phyloP scores from a whole-genome alignment of 2,888 invertebrate genomes.

The Cynaeus angustus region DNA sequence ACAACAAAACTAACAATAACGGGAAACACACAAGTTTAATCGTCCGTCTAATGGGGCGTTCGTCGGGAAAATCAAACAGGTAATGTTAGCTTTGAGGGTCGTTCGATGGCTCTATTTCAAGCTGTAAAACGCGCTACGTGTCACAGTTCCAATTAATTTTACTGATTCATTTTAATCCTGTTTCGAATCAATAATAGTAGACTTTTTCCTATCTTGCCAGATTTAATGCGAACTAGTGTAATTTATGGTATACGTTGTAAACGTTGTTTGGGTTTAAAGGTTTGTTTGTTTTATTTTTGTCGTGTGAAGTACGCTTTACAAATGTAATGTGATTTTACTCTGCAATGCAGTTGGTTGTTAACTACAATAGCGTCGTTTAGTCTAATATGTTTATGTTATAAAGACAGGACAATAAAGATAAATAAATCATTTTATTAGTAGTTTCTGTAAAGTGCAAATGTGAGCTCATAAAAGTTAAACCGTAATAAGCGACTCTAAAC shows the following conservation, averaged over 20 bases:
- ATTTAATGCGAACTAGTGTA: not conserved
- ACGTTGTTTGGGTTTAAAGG: not conserved
- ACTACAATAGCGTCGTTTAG: not conserved
- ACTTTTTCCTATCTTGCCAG: conserved; percentile 17
- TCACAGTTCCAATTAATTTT: conserved; percentile 33
- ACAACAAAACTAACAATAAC: conserved; percentile 39
- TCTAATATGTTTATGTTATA: not conserved
- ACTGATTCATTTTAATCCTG: conserved; percentile 37
- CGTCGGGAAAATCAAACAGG: conserved; percentile 42
- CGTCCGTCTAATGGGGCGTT: conserved; percentile 39
- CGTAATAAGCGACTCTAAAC: too few relatives aligned
- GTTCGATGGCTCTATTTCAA: conserved; percentile 36
- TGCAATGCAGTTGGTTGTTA: conserved; percentile 1
- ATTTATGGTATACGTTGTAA: not conserved
- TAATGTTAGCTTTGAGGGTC: conserved; percentile 44
- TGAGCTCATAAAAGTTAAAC: too few relatives aligned
- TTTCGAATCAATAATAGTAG: conserved; percentile 32
- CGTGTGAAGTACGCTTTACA: conserved; percentile 2
- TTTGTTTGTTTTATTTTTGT: not conserved
- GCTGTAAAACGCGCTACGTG: conserved; percentile 12
- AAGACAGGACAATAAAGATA: not conserved
- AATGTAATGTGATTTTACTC: conserved; percentile 1
- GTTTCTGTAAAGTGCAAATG: too few relatives aligned
- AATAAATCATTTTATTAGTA: too few relatives aligned
- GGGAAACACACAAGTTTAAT: conserved; percentile 40